These are phyloP conservation scores for Caenorhabditis briggsae DNA, from an alignment of 1,140 invertebrate genomes.

Conservation along the genomic window DNA sequence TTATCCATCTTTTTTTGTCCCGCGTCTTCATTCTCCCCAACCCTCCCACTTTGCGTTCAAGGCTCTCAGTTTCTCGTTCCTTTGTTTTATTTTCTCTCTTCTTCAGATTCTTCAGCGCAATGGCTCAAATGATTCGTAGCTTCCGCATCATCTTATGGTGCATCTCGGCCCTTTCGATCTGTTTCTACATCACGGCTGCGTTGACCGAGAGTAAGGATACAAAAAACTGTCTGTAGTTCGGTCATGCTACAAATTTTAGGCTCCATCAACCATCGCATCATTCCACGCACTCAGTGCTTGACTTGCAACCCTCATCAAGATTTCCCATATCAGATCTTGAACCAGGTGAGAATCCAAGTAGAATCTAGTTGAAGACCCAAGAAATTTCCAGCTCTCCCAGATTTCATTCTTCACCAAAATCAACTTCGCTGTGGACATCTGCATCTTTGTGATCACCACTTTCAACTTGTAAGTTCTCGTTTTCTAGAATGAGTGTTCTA, in stretches of 20 bases:
- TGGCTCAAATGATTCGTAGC: conserved; percentile 21
- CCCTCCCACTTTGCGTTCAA: neutral
- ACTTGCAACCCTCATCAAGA: conserved; percentile 41
- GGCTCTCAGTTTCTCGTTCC: neutral
- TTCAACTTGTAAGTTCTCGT: conserved; percentile 17
- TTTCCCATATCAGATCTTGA: conserved; percentile 35
- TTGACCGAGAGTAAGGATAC: conserved; percentile 35
- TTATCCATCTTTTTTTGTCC: neutral
- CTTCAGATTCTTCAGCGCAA: neutral
- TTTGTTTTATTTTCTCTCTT: neutral
- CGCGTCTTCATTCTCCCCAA: neutral
- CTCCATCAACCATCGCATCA: conserved; percentile 44
- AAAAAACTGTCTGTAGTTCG: neutral
- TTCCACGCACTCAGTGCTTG: conserved; percentile 30
- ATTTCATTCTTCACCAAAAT: conserved; percentile 41
- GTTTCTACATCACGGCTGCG: conserved; percentile 38
- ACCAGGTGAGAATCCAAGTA: neutral
- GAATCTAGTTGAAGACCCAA: neutral
- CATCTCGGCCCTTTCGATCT: neutral
- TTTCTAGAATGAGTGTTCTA: neutral
- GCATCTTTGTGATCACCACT: conserved; percentile 30
- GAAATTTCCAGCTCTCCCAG: conserved; percentile 32
- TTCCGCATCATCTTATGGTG: conserved; percentile 44
- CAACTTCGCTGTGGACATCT: conserved; percentile 11
- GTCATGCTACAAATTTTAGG: neutral